phyloP scores from a whole-genome alignment of 2,888 invertebrate species.

The Oeneis ivallda region DNA sequence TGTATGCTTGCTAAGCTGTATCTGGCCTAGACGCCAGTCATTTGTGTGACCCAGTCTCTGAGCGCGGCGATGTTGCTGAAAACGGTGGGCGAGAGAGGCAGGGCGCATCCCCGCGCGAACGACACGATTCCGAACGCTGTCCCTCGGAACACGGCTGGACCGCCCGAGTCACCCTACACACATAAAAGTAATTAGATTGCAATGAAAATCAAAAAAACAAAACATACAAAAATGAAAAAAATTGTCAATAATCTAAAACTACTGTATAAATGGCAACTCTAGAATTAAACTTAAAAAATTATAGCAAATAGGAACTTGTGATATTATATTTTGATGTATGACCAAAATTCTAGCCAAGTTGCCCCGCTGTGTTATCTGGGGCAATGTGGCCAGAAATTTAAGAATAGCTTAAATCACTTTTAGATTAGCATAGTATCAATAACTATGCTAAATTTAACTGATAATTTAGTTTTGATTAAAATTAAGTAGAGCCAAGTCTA shows the following conservation, averaged over 20 bases:
- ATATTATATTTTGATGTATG: too few relatives aligned
- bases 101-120: constrained; percentile 74
- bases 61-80: constrained; percentile 72
- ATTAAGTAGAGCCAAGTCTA: too few relatives aligned
- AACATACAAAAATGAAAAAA: too few relatives aligned
- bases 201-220: too few relatives aligned
- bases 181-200: too few relatives aligned
- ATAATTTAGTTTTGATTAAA: neutral
- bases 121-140: constrained; percentile 74
- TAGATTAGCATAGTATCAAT: too few relatives aligned
- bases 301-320: too few relatives aligned
- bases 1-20: neutral
- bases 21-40: constrained; percentile 61
- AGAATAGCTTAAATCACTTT: too few relatives aligned
- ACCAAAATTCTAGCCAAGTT: neutral
- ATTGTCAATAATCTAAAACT: too few relatives aligned
- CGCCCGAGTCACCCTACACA: constrained; percentile 73
- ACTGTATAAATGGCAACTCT: too few relatives aligned
- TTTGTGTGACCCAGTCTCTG: constrained; percentile 69
- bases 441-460: too few relatives aligned
- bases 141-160: constrained; percentile 74
- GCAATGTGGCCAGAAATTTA: neutral
- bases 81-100: constrained; percentile 75
- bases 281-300: too few relatives aligned
- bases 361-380: neutral